Conservation (phyloP, 2,888 invertebrate species). For the Busseola fusca region DNA sequence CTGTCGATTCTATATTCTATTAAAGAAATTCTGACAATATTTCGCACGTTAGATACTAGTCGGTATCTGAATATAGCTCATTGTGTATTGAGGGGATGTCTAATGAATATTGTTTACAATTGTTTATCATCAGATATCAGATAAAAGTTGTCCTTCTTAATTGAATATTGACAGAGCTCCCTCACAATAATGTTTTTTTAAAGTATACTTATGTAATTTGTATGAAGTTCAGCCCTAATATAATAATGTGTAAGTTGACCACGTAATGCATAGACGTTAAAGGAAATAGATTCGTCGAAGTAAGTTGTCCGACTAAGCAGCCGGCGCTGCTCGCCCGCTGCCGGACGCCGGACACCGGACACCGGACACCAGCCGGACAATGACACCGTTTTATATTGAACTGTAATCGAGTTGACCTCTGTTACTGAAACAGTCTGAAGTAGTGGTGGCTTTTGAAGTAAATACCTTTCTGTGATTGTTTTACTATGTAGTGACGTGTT, state of each 20-base stretch:
- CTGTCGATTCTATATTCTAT: neutral
- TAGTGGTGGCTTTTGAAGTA: neutral
- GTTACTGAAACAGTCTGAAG: constrained; percentile 11
- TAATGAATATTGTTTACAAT: constrained; percentile 51
- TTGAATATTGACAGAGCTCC: constrained; percentile 41
- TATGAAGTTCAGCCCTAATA: constrained; percentile 8
- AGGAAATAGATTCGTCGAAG: constrained; percentile 42
- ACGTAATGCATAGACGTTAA: constrained; percentile 16
- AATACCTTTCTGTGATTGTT: neutral
- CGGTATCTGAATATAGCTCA: constrained; percentile 28
- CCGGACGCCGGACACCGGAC: constrained; percentile 36
- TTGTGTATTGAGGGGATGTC: constrained; percentile 36
- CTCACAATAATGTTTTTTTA: neutral
- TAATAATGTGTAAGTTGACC: neutral
- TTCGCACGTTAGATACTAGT: neutral
- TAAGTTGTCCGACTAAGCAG: constrained; percentile 14
- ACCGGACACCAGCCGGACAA: constrained; percentile 8
- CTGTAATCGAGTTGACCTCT: constrained; percentile 25
- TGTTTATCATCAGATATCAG: constrained; percentile 25
- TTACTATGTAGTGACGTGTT: neutral
- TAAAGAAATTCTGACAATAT: neutral
- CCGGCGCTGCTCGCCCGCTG: constrained; percentile 13
- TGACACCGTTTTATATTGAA: constrained; percentile 29
- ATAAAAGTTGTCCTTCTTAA: constrained; percentile 34
- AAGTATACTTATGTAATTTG: neutral